Evolutionary conservation across 1,140 invertebrate genomes (phyloP), one percentile per base, ranked within the genome.

Genomic region (Nebria ingens): DNA sequence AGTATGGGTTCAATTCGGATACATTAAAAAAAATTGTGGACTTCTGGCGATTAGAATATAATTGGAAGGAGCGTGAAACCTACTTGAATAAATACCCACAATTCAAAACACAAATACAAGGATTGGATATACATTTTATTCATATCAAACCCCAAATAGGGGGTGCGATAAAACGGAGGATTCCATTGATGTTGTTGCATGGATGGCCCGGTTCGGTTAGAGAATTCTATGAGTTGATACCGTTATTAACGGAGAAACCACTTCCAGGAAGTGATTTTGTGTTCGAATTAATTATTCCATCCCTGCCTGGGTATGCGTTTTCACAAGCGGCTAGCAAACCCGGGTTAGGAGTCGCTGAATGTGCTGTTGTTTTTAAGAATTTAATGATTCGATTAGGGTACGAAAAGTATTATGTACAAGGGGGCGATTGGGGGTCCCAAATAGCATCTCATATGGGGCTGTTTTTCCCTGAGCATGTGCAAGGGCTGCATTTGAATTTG

Each of bases 181-280:
- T 86, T 2, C 88, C 88, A 0, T 53, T 93, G 19, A 63, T 95
- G 0, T 19, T 96, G 0, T 62, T 91, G 2, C 92, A 96, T 64
- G 92, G 93, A 17, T 97, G 93, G 93, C 92, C 93, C 1, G 91
- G 92, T 22, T 89, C 87, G 0, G 76, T 94, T 1, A 75, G 86
- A 9, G 91, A 95, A 69, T 95, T 93, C 66, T 87, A 89, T 60
- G 85, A 90, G 63, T 75, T 91, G 1, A 83, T 91, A 57, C 88
- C 88, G 0, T 25, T 86, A 20, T 63, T 93, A 11, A 86, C 79
- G 0, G 78, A 73, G 0, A 78, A 73, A 17, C 74, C 77, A 0
- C 69, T 72, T 54, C 57, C 70, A 1, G 74, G 72, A 13, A 67
- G 71, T 11, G 73, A 85, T 53, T 83, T 86, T 58, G 85, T 87